Conservation (phyloP, 2,113 vertebrate species). For the Hippocampus abdominalis region DNA sequence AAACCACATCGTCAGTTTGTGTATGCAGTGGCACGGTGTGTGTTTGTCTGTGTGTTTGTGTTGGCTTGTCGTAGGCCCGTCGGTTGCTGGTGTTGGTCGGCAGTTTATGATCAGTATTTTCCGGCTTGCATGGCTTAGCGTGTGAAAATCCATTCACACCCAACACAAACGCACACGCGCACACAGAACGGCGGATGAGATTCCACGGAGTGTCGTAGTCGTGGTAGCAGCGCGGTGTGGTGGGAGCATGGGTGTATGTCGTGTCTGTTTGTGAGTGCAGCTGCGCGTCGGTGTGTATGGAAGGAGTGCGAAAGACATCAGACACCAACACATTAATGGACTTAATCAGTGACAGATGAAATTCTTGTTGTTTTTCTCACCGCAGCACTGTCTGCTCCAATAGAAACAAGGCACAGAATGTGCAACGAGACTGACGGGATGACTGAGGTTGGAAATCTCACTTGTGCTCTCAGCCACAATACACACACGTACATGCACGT, state of each 20-base stretch:
- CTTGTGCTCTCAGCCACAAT: slow-evolving; percentile 48
- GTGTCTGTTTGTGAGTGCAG: slow-evolving; percentile 59
- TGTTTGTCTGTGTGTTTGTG: slow-evolving; percentile 44
- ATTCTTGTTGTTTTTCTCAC: slow-evolving; percentile 72
- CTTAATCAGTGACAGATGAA: slow-evolving; percentile 76
- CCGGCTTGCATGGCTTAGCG: slow-evolving; percentile 73
- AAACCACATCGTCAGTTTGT: slow-evolving; percentile 27
- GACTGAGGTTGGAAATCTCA: slow-evolving; percentile 68
- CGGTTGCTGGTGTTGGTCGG: slow-evolving; percentile 67
- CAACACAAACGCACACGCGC: slow-evolving; percentile 56
- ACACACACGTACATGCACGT: slow-evolving; percentile 27
- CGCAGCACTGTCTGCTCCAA: slow-evolving; percentile 66
- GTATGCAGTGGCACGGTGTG: slow-evolving; percentile 38
- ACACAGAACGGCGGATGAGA: slow-evolving; percentile 43
- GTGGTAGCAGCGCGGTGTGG: slow-evolving; percentile 38
- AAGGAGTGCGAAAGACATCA: slow-evolving; percentile 71
- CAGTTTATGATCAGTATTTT: slow-evolving; percentile 78
- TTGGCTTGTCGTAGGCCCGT: slow-evolving; percentile 63
- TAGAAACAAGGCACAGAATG: slow-evolving; percentile 67
- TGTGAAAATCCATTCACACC: slow-evolving; percentile 76
- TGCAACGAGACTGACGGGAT: slow-evolving; percentile 60
- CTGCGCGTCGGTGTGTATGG: slow-evolving; percentile 62
- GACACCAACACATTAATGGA: slow-evolving; percentile 72
- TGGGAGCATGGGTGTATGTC: slow-evolving; percentile 27
- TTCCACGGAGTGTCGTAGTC: slow-evolving; percentile 67